phyloP scores from a whole-genome alignment of 2,888 invertebrate species.

The Gisinianus flammeolus region DNA sequence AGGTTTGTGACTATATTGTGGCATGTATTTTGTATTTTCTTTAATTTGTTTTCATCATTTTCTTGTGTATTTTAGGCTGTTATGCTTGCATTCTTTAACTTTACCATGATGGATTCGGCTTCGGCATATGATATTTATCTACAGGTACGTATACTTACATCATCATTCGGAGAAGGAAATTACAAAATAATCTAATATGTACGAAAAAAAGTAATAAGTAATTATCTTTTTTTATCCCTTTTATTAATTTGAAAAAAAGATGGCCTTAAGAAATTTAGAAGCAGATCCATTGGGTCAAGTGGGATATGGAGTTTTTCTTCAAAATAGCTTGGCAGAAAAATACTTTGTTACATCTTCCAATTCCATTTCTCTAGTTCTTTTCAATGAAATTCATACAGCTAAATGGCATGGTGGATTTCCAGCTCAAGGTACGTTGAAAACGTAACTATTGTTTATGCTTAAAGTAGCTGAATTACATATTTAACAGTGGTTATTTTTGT shows the following conservation, averaged over 20 bases:
- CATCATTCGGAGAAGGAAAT: too few relatives aligned
- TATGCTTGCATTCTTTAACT: constrained; percentile 56
- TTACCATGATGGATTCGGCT: constrained; percentile 46
- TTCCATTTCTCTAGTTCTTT: constrained; percentile 57
- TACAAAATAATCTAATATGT: too few relatives aligned
- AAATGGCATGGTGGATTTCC: constrained; percentile 54
- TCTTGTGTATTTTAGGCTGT: constrained; percentile 50
- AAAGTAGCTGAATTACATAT: neutral
- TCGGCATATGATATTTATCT: constrained; percentile 55
- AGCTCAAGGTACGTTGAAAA: constrained; percentile 29
- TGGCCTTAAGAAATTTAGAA: constrained; percentile 56
- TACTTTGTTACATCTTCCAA: constrained; percentile 55
- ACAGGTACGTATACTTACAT: too few relatives aligned
- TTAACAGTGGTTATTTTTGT: neutral
- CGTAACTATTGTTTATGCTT: neutral
- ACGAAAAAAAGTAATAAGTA: too few relatives aligned
- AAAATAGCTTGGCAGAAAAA: constrained; percentile 52
- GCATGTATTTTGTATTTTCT: neutral
- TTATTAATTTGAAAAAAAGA: too few relatives aligned
- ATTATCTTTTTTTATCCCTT: too few relatives aligned
- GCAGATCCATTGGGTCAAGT: constrained; percentile 58
- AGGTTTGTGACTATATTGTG: neutral
- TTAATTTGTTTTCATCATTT: neutral
- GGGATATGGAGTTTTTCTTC: constrained; percentile 55
- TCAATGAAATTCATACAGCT: constrained; percentile 58